A percentile compares a stretch with the other conserved stretches of the same genome.
Evolutionary conservation across 2,113 vertebrate genomes (phyloP).

Genomic region (Lampris megalopsis): DNA sequence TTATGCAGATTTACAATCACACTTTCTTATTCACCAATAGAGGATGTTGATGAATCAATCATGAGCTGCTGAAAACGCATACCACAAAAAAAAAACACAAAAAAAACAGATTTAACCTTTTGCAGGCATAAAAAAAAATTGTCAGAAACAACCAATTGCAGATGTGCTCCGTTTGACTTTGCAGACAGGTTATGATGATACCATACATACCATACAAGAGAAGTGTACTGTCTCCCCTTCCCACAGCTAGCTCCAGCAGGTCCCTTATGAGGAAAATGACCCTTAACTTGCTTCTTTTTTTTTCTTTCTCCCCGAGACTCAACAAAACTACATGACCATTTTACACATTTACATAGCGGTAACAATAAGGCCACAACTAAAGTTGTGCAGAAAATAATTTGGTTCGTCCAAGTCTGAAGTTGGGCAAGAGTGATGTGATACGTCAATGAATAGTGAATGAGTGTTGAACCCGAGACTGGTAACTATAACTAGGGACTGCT

Average conservation of each 20-base stretch:
- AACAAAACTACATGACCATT: constrained; percentile 65
- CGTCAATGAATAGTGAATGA: constrained; percentile 89
- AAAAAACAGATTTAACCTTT: background rate
- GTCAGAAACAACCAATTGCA: no score
- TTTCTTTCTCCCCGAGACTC: constrained; percentile 21
- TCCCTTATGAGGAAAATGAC: constrained; percentile 25
- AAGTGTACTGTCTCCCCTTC: constrained; percentile 25
- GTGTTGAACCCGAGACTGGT: constrained; percentile 83
- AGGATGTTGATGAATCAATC: no score
- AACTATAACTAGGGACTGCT: constrained; percentile 80
- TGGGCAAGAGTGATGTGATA: constrained; percentile 84
- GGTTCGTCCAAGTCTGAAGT: constrained; percentile 68
- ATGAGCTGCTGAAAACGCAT: no score
- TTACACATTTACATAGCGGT: constrained; percentile 55
- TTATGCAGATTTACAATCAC: background rate
- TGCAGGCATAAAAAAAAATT: background rate
- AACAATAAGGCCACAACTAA: constrained; percentile 68
- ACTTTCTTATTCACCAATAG: background rate
- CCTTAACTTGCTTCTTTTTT: background rate
- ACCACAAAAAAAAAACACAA: background rate
- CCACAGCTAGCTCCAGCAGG: constrained; percentile 33
- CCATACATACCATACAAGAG: constrained; percentile 74
- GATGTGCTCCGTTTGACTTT: no score
- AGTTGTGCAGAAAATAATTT: constrained; percentile 77
- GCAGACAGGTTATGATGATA: background rate